Evolutionary conservation across 2,888 invertebrate genomes (phyloP).

Genomic region (Blomia tropicalis): DNA sequence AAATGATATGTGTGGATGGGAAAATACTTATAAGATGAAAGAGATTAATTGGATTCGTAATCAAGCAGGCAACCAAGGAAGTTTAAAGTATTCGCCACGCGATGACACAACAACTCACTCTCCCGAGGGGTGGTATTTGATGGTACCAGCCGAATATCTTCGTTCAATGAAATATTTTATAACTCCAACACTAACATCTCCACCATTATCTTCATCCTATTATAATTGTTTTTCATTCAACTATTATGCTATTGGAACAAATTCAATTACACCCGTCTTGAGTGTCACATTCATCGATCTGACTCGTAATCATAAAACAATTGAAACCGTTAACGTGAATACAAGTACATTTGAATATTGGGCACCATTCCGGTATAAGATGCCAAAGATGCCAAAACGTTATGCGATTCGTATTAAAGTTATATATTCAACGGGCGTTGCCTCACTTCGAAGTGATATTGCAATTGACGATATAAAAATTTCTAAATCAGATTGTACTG

Average conservation of each 20-base stretch:
- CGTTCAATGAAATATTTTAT: neutral
- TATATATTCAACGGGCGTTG: neutral
- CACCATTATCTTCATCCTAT: neutral
- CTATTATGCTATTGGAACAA: neutral
- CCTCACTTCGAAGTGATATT: neutral
- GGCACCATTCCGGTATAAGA: neutral
- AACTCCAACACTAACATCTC: neutral
- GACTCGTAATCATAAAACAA: neutral
- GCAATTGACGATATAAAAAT: constrained; percentile 17
- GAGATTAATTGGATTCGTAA: constrained; percentile 5
- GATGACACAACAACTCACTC: neutral
- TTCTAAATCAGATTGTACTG: neutral
- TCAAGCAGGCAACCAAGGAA: neutral
- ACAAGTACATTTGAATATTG: neutral
- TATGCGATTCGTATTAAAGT: neutral
- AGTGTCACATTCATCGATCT: neutral
- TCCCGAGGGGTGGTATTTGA: constrained; percentile 4
- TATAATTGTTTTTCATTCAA: neutral
- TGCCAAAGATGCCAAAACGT: constrained; percentile 1
- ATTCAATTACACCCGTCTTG: neutral
- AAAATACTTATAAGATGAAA: neutral
- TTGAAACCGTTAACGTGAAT: neutral
- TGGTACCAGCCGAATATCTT: constrained; percentile 3
- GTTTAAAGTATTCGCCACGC: neutral
- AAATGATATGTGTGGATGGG: neutral